phyloP scores from a whole-genome alignment of 1,140 invertebrate species.

The Lepidurus apus region DNA sequence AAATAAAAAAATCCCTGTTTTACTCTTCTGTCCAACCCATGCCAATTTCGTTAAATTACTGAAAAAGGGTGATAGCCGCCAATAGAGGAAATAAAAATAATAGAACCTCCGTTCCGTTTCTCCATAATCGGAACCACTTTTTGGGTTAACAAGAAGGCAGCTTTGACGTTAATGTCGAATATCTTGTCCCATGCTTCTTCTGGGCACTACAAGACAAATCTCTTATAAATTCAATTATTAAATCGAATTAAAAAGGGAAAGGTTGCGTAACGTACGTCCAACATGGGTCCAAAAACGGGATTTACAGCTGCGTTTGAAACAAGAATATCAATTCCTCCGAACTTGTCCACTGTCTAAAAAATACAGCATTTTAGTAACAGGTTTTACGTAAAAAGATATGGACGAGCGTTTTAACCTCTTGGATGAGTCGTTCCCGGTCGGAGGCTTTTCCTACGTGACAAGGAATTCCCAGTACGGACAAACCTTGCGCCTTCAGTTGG shows the following conservation, averaged over 20 bases:
- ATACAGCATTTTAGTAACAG: conserved; percentile 37
- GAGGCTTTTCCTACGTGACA: conserved; percentile 80
- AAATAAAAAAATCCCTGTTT: neutral
- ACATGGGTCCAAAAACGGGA: conserved; percentile 67
- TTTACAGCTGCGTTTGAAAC: conserved; percentile 93
- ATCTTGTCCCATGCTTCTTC: conserved; percentile 89
- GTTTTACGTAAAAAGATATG: conserved; percentile 4
- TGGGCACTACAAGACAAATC: conserved; percentile 56
- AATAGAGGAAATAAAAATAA: conserved; percentile 83
- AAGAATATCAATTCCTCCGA: conserved; percentile 86
- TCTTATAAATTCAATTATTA: neutral
- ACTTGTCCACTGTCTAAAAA: conserved; percentile 71
- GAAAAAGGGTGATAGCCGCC: conserved; percentile 74
- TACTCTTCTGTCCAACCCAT: no score
- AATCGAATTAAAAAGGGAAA: conserved; percentile 28
- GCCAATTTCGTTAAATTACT: conserved; percentile 49
- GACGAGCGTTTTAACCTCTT: conserved; percentile 49
- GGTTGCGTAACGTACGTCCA: conserved; percentile 60
- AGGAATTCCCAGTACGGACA: conserved; percentile 65
- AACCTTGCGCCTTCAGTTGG: conserved; percentile 59
- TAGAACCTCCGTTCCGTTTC: conserved; percentile 69
- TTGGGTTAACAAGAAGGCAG: conserved; percentile 78
- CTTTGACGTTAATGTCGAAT: conserved; percentile 92
- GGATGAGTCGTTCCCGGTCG: conserved; percentile 70
- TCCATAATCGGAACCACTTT: conserved; percentile 76